A percentile compares a stretch with the other conserved stretches of the same genome.
Evolutionary conservation across 1,140 invertebrate genomes (phyloP).

Genomic region (Triops cancriformis): DNA sequence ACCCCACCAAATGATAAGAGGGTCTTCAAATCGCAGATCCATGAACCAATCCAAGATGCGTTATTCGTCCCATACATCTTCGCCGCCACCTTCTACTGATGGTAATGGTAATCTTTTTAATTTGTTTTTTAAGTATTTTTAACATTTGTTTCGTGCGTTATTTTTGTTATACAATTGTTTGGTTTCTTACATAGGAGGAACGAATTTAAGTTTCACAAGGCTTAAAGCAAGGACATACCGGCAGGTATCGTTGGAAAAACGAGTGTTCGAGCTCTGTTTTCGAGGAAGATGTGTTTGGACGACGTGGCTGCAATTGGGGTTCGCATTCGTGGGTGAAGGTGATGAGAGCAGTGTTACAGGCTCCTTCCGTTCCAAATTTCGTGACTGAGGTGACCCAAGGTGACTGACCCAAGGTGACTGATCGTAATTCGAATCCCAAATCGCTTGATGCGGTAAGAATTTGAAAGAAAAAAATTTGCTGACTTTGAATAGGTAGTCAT

Average conservation of each 20-base stretch:
- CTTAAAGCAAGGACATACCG: slow-evolving; percentile 29
- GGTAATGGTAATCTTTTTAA: slow-evolving; percentile 23
- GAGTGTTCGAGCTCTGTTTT: slow-evolving; percentile 19
- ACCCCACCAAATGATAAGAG: slow-evolving; percentile 34
- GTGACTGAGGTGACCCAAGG: slow-evolving; percentile 27
- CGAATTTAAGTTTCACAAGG: slow-evolving; percentile 29
- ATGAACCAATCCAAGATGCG: slow-evolving; percentile 36
- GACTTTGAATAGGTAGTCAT: background rate
- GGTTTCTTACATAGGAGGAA: slow-evolving; percentile 27
- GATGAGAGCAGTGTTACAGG: slow-evolving; percentile 29
- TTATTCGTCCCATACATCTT: slow-evolving; percentile 19
- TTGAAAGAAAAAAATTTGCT: slow-evolving; percentile 6
- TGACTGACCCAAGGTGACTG: too few relatives aligned
- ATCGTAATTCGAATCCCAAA: slow-evolving; percentile 32
- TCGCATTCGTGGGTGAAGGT: slow-evolving; percentile 32
- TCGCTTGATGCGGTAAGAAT: slow-evolving; percentile 33
- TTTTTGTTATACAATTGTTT: background rate
- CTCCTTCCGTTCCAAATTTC: slow-evolving; percentile 24
- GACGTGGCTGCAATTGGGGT: slow-evolving; percentile 28
- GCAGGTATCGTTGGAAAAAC: slow-evolving; percentile 26
- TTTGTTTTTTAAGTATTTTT: too few relatives aligned
- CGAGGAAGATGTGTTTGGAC: background rate
- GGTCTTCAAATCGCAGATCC: slow-evolving; percentile 36
- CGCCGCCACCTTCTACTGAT: slow-evolving; percentile 24
- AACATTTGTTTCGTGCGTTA: too few relatives aligned